These are phyloP conservation scores for Chionodraco myersi DNA, from an alignment of 2,113 vertebrate species.

Conservation along the genomic window DNA sequence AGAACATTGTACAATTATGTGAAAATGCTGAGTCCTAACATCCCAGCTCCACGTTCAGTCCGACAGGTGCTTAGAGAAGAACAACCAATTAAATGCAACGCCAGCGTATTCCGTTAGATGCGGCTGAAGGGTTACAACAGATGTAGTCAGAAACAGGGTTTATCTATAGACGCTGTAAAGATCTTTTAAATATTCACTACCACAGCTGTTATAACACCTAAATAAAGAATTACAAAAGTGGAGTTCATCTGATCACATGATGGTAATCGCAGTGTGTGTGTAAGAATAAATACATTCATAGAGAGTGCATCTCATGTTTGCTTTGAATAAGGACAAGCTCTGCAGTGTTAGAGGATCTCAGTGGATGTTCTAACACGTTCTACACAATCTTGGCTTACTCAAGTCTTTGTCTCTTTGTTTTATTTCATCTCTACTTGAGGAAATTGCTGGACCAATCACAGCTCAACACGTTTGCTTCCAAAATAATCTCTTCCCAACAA, in stretches of 20 bases:
- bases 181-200: background rate
- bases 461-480: no score
- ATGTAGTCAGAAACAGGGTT: background rate
- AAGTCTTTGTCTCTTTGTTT: no score
- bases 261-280: background rate
- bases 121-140: background rate
- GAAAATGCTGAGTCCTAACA: background rate
- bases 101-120: background rate
- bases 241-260: background rate
- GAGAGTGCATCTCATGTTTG: no score
- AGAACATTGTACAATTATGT: background rate
- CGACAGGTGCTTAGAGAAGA: slow-evolving; percentile 17
- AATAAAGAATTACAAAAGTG: background rate
- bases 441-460: no score
- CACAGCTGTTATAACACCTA: background rate
- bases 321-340: no score
- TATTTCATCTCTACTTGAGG: no score
- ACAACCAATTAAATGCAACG: background rate
- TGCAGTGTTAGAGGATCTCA: no score
- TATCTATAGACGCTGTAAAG: background rate
- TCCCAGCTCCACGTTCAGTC: slow-evolving; percentile 3
- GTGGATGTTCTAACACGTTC: no score
- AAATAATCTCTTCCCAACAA: no score
- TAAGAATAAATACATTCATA: no score
- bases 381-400: no score